These are phyloP conservation scores for Clanis bilineata DNA, from an alignment of 2,888 invertebrate species.

Conservation along the genomic window DNA sequence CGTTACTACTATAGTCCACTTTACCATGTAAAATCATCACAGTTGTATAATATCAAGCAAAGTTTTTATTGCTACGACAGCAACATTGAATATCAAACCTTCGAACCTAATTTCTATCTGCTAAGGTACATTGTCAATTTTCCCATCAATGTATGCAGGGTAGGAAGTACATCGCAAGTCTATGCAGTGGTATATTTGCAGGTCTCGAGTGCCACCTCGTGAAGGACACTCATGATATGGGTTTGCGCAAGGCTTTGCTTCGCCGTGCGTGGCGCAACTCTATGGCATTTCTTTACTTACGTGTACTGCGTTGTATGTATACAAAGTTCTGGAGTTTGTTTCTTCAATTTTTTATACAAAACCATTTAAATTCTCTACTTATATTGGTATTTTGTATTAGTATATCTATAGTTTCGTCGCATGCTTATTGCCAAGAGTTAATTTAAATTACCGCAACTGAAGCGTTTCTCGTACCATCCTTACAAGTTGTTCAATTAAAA, in stretches of 20 bases:
- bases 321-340: too few relatives aligned
- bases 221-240: constrained; percentile 9
- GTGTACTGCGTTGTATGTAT: too few relatives aligned
- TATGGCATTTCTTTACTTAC: not conserved
- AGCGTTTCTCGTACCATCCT: not conserved
- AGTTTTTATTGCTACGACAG: too few relatives aligned
- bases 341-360: too few relatives aligned
- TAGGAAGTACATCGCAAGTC: not conserved
- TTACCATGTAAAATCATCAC: too few relatives aligned
- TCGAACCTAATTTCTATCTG: not conserved
- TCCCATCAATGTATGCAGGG: not conserved
- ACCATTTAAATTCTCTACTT: too few relatives aligned
- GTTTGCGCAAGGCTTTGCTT: constrained; percentile 1
- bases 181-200: not conserved
- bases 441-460: not conserved
- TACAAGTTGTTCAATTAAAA: constrained; percentile 4
- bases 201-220: not conserved
- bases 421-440: not conserved
- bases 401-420: not conserved
- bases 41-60: too few relatives aligned
- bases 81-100: not conserved
- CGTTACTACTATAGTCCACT: too few relatives aligned
- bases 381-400: too few relatives aligned
- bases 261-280: constrained; percentile 2
- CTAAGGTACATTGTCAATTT: not conserved